Percentiles rank a stretch among this genome's conserved stretches.
These are phyloP conservation scores for Ceyx melanurus DNA, from an alignment of 2,113 vertebrate species.

Conservation along the genomic window DNA sequence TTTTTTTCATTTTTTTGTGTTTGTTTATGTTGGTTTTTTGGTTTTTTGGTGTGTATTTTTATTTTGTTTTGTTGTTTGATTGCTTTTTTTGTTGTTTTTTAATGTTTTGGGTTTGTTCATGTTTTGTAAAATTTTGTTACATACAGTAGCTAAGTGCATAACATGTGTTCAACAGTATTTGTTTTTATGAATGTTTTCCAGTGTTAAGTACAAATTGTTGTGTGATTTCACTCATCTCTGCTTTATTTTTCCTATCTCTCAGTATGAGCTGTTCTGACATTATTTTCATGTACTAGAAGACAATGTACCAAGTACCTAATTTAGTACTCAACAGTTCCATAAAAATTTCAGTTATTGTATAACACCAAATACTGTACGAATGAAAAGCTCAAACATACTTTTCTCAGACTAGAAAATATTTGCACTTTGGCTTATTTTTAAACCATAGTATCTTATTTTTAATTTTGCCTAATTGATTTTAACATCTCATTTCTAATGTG, in stretches of 20 bases:
- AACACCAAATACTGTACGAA: constrained; percentile 33
- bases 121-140: background rate
- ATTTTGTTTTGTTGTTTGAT: too few relatives aligned
- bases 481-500: background rate
- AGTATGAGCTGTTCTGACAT: constrained; percentile 62
- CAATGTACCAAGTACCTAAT: constrained; percentile 59
- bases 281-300: constrained; percentile 44
- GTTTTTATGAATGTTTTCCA: background rate
- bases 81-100: too few relatives aligned
- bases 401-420: background rate
- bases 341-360: constrained; percentile 54
- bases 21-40: too few relatives aligned
- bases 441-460: background rate
- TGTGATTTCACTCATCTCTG: background rate
- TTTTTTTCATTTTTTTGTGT: too few relatives aligned
- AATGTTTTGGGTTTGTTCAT: background rate
- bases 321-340: constrained; percentile 39
- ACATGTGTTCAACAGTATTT: background rate
- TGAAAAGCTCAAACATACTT: background rate
- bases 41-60: too few relatives aligned
- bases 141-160: background rate
- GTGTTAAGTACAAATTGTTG: constrained; percentile 38
- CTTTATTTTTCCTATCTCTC: constrained; percentile 29
- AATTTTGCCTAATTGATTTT: background rate
- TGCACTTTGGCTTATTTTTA: background rate